Evolutionary conservation across 2,113 vertebrate species (phyloP).

Genomic region (Oxygymnocypris stewartii): DNA sequence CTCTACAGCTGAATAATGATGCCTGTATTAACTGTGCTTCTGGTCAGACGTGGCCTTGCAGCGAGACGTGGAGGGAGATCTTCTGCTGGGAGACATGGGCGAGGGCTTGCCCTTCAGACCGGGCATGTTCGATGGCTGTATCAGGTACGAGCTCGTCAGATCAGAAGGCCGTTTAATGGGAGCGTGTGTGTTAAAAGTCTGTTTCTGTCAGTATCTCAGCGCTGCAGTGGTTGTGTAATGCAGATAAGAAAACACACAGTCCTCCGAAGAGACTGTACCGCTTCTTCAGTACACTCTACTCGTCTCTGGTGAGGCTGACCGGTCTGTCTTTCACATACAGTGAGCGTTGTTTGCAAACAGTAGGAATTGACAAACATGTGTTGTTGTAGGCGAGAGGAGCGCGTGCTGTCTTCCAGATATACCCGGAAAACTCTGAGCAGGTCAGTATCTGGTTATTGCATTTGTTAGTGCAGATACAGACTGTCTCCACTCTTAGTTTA

Average conservation of each 20-base stretch:
- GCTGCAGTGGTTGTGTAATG: conserved; percentile 96
- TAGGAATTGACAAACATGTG: not conserved
- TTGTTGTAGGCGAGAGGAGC: conserved; percentile 80
- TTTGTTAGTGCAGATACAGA: too few species aligned
- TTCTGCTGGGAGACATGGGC: conserved; percentile 89
- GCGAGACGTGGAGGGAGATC: conserved; percentile 89
- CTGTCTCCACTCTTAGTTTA: too few species aligned
- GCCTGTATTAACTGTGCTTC: not conserved
- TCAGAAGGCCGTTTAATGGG: not conserved
- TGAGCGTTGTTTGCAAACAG: not conserved
- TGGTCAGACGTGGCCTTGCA: conserved; percentile 86
- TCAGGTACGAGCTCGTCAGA: conserved; percentile 78
- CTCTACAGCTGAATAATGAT: too few species aligned
- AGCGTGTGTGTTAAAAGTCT: not conserved
- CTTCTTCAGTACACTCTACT: conserved; percentile 92
- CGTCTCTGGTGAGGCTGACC: conserved; percentile 78
- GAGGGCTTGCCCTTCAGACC: conserved; percentile 89
- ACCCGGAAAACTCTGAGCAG: conserved; percentile 94
- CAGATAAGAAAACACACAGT: conserved; percentile 88
- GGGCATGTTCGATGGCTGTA: conserved; percentile 90
- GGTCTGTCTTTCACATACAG: not conserved
- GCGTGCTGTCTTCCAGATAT: conserved; percentile 91
- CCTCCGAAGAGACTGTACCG: conserved; percentile 86
- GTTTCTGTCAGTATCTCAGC: conserved; percentile 85
- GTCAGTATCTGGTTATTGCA: conserved; percentile 61